Evolutionary conservation across 2,888 invertebrate species (phyloP).

Genomic region (Trichogramma dendrolimi): DNA sequence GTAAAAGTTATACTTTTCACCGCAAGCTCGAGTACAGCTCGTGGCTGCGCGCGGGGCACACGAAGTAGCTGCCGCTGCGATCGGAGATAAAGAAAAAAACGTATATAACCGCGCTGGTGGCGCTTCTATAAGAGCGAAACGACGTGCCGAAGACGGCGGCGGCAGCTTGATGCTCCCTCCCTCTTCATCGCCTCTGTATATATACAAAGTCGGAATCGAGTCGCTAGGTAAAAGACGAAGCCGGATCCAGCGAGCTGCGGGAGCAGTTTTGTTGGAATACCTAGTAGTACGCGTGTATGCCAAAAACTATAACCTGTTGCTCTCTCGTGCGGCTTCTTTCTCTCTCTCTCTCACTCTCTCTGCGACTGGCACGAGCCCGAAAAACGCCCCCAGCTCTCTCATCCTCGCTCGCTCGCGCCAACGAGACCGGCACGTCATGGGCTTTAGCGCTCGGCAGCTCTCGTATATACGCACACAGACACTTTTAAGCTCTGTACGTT

Average conservation of each 20-base stretch:
- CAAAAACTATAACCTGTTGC: conserved; percentile 53
- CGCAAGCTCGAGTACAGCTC: too few species aligned
- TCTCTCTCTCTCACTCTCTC: background rate
- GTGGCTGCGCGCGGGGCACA: background rate
- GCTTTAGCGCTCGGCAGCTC: background rate
- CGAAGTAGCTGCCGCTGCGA: conserved; percentile 15
- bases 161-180: conserved; percentile 11
- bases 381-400: conserved; percentile 46
- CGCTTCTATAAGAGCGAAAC: conserved; percentile 28
- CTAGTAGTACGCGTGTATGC: conserved; percentile 43
- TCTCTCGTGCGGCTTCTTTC: conserved; percentile 30
- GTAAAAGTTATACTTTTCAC: too few species aligned
- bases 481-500: too few species aligned
- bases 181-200: too few species aligned
- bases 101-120: conserved; percentile 15
- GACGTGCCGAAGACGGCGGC: conserved; percentile 23
- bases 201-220: too few species aligned
- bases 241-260: conserved; percentile 29
- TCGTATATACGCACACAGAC: too few species aligned
- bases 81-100: conserved; percentile 14
- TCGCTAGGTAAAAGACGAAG: background rate
- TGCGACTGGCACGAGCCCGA: conserved; percentile 45
- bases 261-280: conserved; percentile 21
- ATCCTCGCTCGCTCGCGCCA: background rate
- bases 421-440: conserved; percentile 6